Base-by-base conservation (phyloP, 2,113 vertebrate species). In the Taurulus bubalis region DNA sequence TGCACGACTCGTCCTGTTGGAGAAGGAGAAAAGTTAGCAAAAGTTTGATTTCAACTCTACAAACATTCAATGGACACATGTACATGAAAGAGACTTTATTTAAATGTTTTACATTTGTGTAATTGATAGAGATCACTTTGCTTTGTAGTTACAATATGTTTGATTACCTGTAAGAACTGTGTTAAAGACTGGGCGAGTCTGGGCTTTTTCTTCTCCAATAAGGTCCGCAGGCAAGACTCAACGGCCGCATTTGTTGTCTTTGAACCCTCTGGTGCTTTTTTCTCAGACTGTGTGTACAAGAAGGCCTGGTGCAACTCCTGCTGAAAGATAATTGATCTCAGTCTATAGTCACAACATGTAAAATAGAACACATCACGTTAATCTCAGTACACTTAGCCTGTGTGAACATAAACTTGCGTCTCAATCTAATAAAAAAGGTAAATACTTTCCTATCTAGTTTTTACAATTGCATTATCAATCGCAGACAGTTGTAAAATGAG, bases 241-340 rank as follows among this genome's bases (percentile, higher is more conserved):
- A 94, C 95, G 15, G 91, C 73, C 24, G 92, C 59, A 7, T 82
- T 56, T 34, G 90, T 28, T 18, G 75, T 15, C 58, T 66, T 84
- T 15, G n/a, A 88, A 65, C 93, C 85, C 28, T 63, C 82, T 2
- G 64, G 5, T 11, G 59, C 80, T 71, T 82, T 94, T 64, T 64
- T 69, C 3, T 91, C 73, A 3, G 75, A 55, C 75, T 92, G 90
- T 0, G 59, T 75, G 67, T 87, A 87, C 60, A 94, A 79, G 90
- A 97, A 97, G 3, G 92, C 92, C 80, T 93, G 91, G 15, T 96
- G 96, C 6, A 99, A 88, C 59, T 98, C 97, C 98, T 99, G 85
- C 24, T 59, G 45, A 71, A 90, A 79, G 10, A 75, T 3, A 36
- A 26, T 18, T 7, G 3, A 59, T 70, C 8, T 78, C 34, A 78